phyloP scores from a whole-genome alignment of 2,113 vertebrate species.

The Zeus faber region DNA sequence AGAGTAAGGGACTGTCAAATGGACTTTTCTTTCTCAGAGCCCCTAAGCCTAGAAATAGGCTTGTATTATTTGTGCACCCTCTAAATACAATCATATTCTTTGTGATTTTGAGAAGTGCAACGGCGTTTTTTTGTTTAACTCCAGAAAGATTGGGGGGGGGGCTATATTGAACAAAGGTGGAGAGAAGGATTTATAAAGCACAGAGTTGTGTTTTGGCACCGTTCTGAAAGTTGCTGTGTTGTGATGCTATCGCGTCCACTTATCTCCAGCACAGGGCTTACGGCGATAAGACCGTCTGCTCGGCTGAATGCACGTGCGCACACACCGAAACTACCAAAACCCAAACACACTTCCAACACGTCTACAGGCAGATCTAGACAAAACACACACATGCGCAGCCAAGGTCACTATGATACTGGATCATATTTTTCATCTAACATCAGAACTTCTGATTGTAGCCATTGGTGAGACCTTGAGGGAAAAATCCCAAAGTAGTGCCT shows the following conservation, averaged over 20 bases:
- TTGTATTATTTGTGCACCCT: too few species aligned
- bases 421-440: too few species aligned
- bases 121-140: too few species aligned
- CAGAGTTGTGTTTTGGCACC: constrained; percentile 42
- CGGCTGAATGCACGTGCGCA: constrained; percentile 17
- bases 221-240: constrained; percentile 43
- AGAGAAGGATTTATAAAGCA: constrained; percentile 32
- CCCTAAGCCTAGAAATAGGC: too few species aligned
- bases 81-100: too few species aligned
- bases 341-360: too few species aligned
- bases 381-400: constrained; percentile 13
- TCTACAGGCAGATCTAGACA: too few species aligned
- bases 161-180: constrained; percentile 22
- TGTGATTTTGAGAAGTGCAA: too few species aligned
- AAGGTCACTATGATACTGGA: too few species aligned
- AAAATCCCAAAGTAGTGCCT: constrained; percentile 9
- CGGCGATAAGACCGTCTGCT: constrained; percentile 35
- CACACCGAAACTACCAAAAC: constrained; percentile 1
- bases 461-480: constrained; percentile 12
- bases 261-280: constrained; percentile 34
- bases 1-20: too few species aligned
- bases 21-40: too few species aligned
- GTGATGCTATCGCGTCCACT: constrained; percentile 47
- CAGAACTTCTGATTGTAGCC: too few species aligned
- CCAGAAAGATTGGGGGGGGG: constrained; percentile 12